Base-by-base conservation (phyloP, 2,113 vertebrate species). In the Xyliphius kryptos region DNA sequence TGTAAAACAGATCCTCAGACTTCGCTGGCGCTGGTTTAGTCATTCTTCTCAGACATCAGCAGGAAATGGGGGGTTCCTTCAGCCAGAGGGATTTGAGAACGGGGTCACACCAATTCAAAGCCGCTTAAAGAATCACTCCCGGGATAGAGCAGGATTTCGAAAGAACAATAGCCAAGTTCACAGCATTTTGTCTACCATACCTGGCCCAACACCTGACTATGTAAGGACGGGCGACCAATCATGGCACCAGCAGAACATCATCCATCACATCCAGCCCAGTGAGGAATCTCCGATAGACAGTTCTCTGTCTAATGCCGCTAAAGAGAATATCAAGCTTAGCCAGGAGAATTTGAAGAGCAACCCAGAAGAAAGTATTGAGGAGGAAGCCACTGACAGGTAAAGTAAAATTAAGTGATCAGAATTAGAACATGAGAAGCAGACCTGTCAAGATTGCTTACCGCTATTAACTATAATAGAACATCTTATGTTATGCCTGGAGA, bases 21-120 rank as follows among this genome's bases (percentile, higher is more conserved):
- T 98, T 36, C 92, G 90, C 75, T 98, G 94, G 95, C 87, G 93
- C 64, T 97, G 92, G 94, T 97, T 97, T 72, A 94, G 91, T 74
- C 95, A 96, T 84, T 91, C 90, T 71, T 92, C 91, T 41, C 92
- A 91, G 80, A 87, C 89, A 78, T 82, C 90, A n/a, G 72, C 89
- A 16, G 90, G 86, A 68, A 80, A 79, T 70, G 91, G 89, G 77
- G 87, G 89, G 78, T 95, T 91, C 81, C 88, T 92, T 63, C 92
- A 93, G 85, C 94, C 92, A 88, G 95, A 93, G 81, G 91, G 91
- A 80, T 89, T 88, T 66, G 95, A 97, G 71, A 91, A 91, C 80
- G 86, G 91, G 75, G 91, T 90, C 44, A 89, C 87, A 5, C 79
- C 89, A 20, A 88, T 88, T 66, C 92, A 93, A 84, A 89, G 72